These are phyloP conservation scores for Phalacrocorax carbo DNA, from an alignment of 2,113 vertebrate genomes.

Conservation along the genomic window DNA sequence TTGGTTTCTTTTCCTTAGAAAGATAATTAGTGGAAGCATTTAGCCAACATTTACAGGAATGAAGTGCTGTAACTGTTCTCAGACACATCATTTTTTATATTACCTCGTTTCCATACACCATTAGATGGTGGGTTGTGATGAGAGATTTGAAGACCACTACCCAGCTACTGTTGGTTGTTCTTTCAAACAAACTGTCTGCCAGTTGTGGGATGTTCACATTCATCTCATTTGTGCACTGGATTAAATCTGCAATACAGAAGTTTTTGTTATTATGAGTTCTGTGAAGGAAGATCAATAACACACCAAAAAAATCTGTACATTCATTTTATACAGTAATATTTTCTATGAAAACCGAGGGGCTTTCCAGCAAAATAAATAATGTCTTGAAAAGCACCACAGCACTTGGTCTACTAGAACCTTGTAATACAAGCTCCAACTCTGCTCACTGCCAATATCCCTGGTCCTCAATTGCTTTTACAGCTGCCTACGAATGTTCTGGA, in stretches of 20 bases:
- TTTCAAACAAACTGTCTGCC: conserved; percentile 97
- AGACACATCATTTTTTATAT: background rate
- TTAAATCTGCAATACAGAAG: conserved; percentile 83
- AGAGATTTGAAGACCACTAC: conserved; percentile 99
- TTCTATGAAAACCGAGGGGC: background rate
- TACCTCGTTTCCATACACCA: conserved; percentile 98
- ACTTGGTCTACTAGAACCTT: background rate
- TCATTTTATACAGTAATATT: background rate
- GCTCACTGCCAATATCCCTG: background rate
- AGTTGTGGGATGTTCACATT: conserved; percentile 96
- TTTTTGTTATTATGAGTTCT: background rate
- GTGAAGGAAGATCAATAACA: background rate
- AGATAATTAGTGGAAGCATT: background rate
- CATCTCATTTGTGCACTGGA: conserved; percentile 96
- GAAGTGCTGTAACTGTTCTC: background rate
- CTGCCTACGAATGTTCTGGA: background rate
- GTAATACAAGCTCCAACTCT: background rate
- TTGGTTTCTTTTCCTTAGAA: background rate
- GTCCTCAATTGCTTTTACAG: background rate
- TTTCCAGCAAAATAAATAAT: background rate
- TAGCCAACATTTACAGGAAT: background rate
- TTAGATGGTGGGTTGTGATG: conserved; percentile 96
- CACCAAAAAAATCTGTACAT: no score
- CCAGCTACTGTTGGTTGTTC: conserved; percentile 98
- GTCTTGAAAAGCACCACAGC: background rate